Conservation (phyloP, 2,888 invertebrate species). For the Esperia sulphurella region DNA sequence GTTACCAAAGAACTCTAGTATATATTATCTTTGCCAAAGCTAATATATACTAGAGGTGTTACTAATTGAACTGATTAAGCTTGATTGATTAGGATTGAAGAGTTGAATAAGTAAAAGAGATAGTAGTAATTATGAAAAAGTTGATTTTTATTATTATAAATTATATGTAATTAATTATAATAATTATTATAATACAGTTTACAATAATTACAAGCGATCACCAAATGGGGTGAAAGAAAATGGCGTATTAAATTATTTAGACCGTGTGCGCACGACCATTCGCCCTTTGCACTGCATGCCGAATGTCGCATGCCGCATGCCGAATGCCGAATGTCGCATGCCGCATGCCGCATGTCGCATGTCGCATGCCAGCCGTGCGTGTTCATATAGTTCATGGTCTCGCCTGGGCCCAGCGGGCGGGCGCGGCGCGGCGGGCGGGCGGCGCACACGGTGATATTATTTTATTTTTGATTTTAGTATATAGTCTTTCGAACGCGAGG, state of each 20-base stretch:
- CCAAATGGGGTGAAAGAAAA: conserved; percentile 79
- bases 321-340: conserved; percentile 1
- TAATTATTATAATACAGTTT: conserved; percentile 80
- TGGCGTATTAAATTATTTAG: conserved; percentile 75
- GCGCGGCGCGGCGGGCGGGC: conserved; percentile 13
- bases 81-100: no score
- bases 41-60: no score
- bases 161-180: conserved; percentile 54
- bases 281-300: conserved; percentile 32
- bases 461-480: conserved; percentile 70
- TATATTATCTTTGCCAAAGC: no score
- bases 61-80: no score
- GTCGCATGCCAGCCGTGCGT: not conserved
- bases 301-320: conserved; percentile 15
- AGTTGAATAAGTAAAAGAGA: conserved; percentile 48
- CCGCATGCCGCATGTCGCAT: not conserved
- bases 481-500: conserved; percentile 79
- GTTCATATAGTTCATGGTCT: not conserved
- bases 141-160: conserved; percentile 70
- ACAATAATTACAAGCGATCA: conserved; percentile 80
- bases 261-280: conserved; percentile 43
- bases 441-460: conserved; percentile 33
- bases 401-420: not conserved
- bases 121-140: conserved; percentile 78
- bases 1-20: no score